Evolutionary conservation across 2,888 invertebrate genomes (phyloP), one percentile per base, ranked within the genome.

Genomic region (Erebia epiphron): DNA sequence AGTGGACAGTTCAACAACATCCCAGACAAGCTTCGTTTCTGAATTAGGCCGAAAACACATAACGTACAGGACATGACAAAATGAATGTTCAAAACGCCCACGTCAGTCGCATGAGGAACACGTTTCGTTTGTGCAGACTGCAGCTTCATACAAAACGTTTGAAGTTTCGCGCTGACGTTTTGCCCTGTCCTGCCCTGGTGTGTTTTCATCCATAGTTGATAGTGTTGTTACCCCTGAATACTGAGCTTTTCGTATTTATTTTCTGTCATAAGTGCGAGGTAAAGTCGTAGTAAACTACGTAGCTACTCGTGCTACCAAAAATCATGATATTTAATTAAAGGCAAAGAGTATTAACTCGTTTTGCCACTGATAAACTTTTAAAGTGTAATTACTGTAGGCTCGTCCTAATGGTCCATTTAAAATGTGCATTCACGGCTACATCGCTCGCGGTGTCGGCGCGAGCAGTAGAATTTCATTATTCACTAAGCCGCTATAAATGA

Each of bases 371-470:
- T 61, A 43, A 7, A 46, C 5, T 43, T 46, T 61, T 18, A 61
- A 43, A 16, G 18, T 43, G 43, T 58, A 43, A 43, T 61, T 16
- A 61, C n/a, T 16, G 43, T 43, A 43, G 11, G 43, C 60, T 60
- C 41, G n/a, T 41, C 41, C 60, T 43, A 60, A 41, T 60, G 41
- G 16, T 43, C 43, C 60, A 43, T 60, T 60, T 60, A 60, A 60
- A 60, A 60, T 60, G 60, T 60, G 60, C 43, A 60, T 60, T 60
- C 16, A 4, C 58, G n/a, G 2, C 58, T 16, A 41, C 61, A 61
- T 61, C 13, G 41, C 11, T 2, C 61, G 43, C 16, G 4, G 16
- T 61, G 46, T n/a, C 10, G 58, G 18, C 16, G 43, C 43, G 43
- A 43, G 4, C 61, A 18, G 43, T 13, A 16, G 60, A 66, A 57